Evolutionary conservation across 2,888 invertebrate genomes (phyloP), one percentile per base, ranked within the genome.

Genomic region (Oligia latruncula): DNA sequence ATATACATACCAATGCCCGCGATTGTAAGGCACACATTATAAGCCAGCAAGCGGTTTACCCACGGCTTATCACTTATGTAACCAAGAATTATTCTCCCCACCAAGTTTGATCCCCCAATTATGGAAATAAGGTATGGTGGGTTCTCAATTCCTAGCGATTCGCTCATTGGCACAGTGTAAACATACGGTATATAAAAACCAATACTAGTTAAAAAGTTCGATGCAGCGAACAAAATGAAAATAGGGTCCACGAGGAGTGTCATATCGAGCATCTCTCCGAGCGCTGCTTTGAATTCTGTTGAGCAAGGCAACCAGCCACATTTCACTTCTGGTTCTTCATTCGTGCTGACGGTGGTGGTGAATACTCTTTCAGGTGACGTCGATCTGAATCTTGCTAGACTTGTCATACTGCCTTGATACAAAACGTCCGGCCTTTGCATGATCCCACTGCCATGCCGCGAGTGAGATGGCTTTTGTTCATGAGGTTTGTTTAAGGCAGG

Each of bases 111-210:
- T 78, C 98, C 98, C 74, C 99, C 99, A 90, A 99, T 98, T 74
- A 98, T 97, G 35, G 98, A 97, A 86, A 99, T 97, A 78, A 99
- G 96, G 91, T 97, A 98, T 89, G 98, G 98, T 9, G 98, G 98
- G 77, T 97, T 97, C 35, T 95, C 92, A 58, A 98, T 95, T 2
- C 96, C 97, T 74, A 98, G 92, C 77, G 98, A 96, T 81, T 98
- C 97, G 20, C 98, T 98, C 96, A 98, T 97, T 71, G 98, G 97
- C 89, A 98, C 98, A 81, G 98, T 97, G 92, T 98, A 99, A 75
- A 99, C 98, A 93, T 99, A 99, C 60, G 99, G 99, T 92, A 99
- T 98, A 94, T 99, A 99, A 97, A 99, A 99, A 82, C 99, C 99
- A 92, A 99, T 98, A 93, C 99, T 99, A 67, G 99, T 99, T 92